phyloP scores from a whole-genome alignment of 2,888 invertebrate species.

The Tetheella fluctuosa region DNA sequence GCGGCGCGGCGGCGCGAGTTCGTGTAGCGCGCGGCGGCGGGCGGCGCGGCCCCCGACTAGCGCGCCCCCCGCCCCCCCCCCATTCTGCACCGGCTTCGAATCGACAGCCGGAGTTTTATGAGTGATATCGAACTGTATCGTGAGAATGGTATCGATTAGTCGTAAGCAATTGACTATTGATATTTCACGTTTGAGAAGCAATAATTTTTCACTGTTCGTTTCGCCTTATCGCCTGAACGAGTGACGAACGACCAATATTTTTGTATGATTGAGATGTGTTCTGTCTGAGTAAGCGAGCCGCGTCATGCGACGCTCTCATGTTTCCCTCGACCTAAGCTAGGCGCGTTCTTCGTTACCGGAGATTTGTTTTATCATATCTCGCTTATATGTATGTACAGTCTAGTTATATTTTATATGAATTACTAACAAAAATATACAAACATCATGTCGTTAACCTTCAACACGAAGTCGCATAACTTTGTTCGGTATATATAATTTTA shows the following conservation, averaged over 20 bases:
- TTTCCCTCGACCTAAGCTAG: not conserved
- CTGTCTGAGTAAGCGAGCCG: not conserved
- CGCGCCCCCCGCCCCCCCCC: conserved; percentile 25
- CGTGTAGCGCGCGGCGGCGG: conserved; percentile 64
- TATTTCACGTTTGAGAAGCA: conserved; percentile 43
- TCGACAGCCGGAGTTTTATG: not conserved
- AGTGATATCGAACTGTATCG: conserved; percentile 22
- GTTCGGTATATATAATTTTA: conserved; percentile 2
- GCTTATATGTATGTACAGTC: not conserved
- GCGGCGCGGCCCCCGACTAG: conserved; percentile 41
- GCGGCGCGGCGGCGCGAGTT: conserved; percentile 51
- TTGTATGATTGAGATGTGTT: conserved; percentile 1
- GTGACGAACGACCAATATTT: conserved; percentile 8
- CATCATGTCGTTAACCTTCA: not conserved
- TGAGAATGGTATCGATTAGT: conserved; percentile 40
- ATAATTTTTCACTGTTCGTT: conserved; percentile 38
- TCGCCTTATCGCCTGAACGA: conserved; percentile 18
- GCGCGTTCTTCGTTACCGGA: not conserved
- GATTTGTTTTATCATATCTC: not conserved
- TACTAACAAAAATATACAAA: not conserved
- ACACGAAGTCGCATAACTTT: conserved; percentile 3
- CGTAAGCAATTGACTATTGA: conserved; percentile 31
- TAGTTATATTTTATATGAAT: not conserved
- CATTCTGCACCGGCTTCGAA: not conserved
- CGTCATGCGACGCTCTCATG: not conserved